Conservation (phyloP, 2,797 vertebrate species). For the Eremophila alpestris region DNA sequence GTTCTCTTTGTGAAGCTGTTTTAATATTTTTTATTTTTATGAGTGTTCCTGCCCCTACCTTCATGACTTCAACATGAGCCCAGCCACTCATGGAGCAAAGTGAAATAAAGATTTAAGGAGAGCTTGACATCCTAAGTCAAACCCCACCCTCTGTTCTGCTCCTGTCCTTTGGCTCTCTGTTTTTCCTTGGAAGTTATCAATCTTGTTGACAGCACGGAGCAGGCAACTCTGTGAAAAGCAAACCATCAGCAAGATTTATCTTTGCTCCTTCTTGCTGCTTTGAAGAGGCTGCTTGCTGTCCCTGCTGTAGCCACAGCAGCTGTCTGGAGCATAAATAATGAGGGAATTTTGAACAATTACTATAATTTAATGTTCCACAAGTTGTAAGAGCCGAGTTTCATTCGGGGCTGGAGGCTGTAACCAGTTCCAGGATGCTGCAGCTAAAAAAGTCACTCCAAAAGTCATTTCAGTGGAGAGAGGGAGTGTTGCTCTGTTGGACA, state of each 20-base stretch:
- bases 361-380: constrained; percentile 46
- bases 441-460: neutral
- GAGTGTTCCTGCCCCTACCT: neutral
- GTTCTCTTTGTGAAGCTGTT: neutral
- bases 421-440: neutral
- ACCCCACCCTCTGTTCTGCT: neutral
- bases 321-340: constrained; percentile 70
- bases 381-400: neutral
- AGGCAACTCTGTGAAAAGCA: neutral
- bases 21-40: neutral
- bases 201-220: neutral
- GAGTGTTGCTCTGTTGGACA: accelerated
- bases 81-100: neutral
- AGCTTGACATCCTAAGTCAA: neutral
- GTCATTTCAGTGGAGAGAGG: neutral
- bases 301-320: constrained; percentile 59
- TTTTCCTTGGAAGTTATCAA: neutral
- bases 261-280: constrained; percentile 29
- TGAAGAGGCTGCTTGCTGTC: constrained; percentile 59
- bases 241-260: constrained; percentile 35
- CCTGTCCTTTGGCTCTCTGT: neutral
- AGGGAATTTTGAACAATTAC: constrained; percentile 54
- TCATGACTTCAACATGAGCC: neutral
- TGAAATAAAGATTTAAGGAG: neutral
- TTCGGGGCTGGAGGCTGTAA: neutral